Conservation (phyloP, 2,113 vertebrate genomes). For the Microcebus griseorufus region DNA sequence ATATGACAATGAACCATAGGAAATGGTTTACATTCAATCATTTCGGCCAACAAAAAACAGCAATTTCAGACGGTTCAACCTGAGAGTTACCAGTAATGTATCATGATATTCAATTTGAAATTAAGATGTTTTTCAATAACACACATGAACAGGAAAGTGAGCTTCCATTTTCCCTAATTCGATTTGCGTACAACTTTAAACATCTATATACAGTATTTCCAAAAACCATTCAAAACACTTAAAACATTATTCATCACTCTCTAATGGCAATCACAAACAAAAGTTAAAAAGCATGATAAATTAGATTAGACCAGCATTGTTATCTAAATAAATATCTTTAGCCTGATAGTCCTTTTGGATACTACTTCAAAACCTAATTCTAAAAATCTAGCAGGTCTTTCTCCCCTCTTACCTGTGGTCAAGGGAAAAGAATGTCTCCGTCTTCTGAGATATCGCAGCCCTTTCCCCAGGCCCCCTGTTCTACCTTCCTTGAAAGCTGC, state of each 20-base stretch:
- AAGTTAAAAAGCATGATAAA: neutral
- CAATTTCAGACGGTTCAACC: neutral
- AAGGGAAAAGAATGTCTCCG: neutral
- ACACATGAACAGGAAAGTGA: neutral
- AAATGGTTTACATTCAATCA: neutral
- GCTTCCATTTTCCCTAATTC: slow-evolving; percentile 7
- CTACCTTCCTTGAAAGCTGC: neutral
- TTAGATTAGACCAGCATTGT: neutral
- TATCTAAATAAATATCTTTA: neutral
- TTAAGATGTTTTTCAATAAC: slow-evolving; percentile 15
- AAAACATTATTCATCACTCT: neutral
- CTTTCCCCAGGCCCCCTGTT: neutral
- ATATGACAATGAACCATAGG: neutral
- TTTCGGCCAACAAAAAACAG: slow-evolving; percentile 9
- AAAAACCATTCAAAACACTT: neutral
- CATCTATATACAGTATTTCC: neutral
- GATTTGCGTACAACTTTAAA: slow-evolving; percentile 22
- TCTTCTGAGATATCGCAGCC: neutral
- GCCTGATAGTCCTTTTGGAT: neutral
- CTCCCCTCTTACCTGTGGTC: neutral
- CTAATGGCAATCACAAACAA: neutral
- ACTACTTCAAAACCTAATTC: neutral
- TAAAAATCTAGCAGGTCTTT: neutral
- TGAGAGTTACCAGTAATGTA: neutral
- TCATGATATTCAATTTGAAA: neutral